Conservation (phyloP, 1,140 invertebrate genomes). For the Lordiphosa mommai region DNA sequence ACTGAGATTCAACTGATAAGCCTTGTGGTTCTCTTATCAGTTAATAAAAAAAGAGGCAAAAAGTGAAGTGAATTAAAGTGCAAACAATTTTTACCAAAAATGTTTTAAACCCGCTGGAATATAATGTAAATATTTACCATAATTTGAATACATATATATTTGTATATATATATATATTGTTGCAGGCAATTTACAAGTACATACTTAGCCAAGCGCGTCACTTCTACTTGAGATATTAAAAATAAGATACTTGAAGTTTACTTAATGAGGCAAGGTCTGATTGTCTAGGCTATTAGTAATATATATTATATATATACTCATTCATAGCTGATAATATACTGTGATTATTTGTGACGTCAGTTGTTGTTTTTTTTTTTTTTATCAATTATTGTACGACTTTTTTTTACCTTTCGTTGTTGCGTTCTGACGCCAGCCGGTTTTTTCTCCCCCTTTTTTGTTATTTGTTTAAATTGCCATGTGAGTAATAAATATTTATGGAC, state of each 20-base stretch:
- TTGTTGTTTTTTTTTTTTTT: slow-evolving; percentile 31
- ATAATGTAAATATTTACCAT: slow-evolving; percentile 55
- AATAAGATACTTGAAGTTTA: background rate
- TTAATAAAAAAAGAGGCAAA: too few relatives aligned
- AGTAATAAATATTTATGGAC: slow-evolving; percentile 45
- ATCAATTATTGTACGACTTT: slow-evolving; percentile 46
- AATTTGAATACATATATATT: slow-evolving; percentile 15
- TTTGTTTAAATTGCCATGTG: slow-evolving; percentile 36
- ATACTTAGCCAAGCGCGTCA: slow-evolving; percentile 20
- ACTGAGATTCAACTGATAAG: too few relatives aligned
- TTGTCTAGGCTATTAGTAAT: slow-evolving; percentile 5
- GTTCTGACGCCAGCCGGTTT: slow-evolving; percentile 35
- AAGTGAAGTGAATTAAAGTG: too few relatives aligned
- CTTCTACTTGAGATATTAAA: slow-evolving; percentile 5
- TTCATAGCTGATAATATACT: slow-evolving; percentile 33
- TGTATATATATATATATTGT: slow-evolving; percentile 19
- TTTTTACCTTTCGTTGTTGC: slow-evolving; percentile 14
- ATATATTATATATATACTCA: slow-evolving; percentile 13
- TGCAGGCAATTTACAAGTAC: slow-evolving; percentile 67
- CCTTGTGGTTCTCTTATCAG: too few relatives aligned
- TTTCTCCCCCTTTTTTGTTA: slow-evolving; percentile 10
- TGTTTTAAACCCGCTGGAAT: slow-evolving; percentile 7
- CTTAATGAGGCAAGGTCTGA: background rate
- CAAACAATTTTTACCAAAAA: too few relatives aligned
- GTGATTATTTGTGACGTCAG: slow-evolving; percentile 45